Evolutionary conservation across 2,113 vertebrate species (phyloP).

Genomic region (Myiagra hebetior): DNA sequence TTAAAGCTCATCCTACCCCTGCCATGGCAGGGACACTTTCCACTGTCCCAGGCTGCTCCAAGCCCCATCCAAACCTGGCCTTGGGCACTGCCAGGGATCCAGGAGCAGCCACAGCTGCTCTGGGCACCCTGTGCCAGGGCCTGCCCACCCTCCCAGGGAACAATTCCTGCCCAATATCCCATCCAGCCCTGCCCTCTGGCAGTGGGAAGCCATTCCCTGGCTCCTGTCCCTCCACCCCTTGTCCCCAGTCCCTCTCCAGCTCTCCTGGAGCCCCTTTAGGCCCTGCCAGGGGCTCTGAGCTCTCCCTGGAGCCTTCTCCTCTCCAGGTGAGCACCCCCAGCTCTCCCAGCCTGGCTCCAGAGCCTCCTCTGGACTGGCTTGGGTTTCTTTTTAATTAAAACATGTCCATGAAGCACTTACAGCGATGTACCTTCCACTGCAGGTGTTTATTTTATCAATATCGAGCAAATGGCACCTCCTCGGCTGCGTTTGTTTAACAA

Average conservation of each 20-base stretch:
- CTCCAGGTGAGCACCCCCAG: neutral
- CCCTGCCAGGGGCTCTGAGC: neutral
- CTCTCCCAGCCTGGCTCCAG: neutral
- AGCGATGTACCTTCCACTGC: neutral
- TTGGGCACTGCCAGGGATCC: neutral
- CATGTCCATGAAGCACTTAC: fast-evolving
- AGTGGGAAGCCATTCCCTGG: neutral
- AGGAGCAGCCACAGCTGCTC: neutral
- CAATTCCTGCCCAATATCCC: neutral
- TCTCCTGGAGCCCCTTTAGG: neutral
- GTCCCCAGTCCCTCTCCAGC: neutral
- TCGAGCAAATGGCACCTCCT: neutral
- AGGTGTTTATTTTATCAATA: neutral
- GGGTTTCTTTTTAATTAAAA: neutral
- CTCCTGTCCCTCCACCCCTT: neutral
- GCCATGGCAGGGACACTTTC: neutral
- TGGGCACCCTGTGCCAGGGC: neutral
- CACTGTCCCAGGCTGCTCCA: neutral
- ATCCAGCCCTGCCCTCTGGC: neutral
- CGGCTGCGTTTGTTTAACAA: neutral
- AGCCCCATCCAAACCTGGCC: neutral
- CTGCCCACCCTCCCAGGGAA: neutral
- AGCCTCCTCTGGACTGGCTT: neutral
- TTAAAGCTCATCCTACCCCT: neutral
- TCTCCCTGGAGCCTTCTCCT: neutral